Evolutionary conservation across 2,113 vertebrate genomes (phyloP).

Genomic region (Lepus americanus): DNA sequence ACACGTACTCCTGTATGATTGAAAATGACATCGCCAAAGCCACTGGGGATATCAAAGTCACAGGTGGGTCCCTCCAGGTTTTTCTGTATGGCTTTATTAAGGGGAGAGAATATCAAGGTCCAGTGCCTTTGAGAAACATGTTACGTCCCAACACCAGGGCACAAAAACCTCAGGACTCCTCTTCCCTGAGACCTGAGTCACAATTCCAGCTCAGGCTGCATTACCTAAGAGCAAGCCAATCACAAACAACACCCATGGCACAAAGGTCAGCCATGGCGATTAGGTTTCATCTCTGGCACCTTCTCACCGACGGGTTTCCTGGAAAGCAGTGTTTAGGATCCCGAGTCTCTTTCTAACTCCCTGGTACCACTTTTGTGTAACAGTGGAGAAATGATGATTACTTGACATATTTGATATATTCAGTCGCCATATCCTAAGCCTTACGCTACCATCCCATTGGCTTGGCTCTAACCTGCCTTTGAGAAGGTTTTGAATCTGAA

Average conservation of each 20-base stretch:
- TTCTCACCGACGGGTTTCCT: background rate
- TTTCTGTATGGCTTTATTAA: accelerated
- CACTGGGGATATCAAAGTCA: conserved; percentile 83
- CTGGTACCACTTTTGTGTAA: background rate
- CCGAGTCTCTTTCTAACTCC: background rate
- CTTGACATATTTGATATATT: background rate
- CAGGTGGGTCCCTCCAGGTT: conserved; percentile 79
- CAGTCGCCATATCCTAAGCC: background rate
- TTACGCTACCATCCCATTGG: background rate
- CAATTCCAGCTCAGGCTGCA: background rate
- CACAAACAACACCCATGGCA: background rate
- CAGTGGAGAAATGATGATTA: background rate
- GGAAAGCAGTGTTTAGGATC: background rate
- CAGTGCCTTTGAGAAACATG: background rate
- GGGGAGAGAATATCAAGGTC: background rate
- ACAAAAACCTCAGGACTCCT: background rate
- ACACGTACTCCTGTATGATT: conserved; percentile 87
- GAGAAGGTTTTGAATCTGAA: conserved; percentile 26
- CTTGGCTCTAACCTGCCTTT: background rate
- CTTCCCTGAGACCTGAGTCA: background rate
- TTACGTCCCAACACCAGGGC: background rate
- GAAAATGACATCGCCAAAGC: conserved; percentile 87
- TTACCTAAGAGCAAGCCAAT: background rate
- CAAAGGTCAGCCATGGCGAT: background rate
- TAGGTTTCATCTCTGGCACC: background rate